phyloP scores from a whole-genome alignment of 2,797 vertebrate species.

The Paratrypauchen microcephalus region DNA sequence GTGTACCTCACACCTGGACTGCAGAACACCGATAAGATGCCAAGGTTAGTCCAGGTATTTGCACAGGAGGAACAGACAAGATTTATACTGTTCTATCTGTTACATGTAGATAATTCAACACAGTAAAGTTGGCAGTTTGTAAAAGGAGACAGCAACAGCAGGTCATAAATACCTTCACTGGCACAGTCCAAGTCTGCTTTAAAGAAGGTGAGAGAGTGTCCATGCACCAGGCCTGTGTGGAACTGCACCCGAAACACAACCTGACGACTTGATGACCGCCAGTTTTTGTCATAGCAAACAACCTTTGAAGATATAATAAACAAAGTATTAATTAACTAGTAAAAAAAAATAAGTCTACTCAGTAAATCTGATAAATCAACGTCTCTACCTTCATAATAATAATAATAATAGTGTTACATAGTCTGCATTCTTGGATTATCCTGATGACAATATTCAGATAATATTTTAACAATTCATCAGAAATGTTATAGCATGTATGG shows the following conservation, averaged over 20 bases:
- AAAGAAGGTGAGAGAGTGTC: constrained; percentile 75
- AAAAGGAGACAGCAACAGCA: constrained; percentile 4
- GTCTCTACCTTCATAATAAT: too few relatives aligned
- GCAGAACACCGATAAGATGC: constrained; percentile 20
- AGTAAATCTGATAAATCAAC: too few relatives aligned
- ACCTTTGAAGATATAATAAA: constrained; percentile 69
- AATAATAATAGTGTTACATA: too few relatives aligned
- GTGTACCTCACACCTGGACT: constrained; percentile 39
- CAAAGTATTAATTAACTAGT: too few relatives aligned
- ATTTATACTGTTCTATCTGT: constrained; percentile 18
- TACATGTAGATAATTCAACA: constrained; percentile 16
- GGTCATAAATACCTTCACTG: constrained; percentile 74
- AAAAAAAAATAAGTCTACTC: too few relatives aligned
- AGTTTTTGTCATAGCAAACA: constrained; percentile 87
- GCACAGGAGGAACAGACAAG: neutral
- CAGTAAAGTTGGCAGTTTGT: constrained; percentile 15
- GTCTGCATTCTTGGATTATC: too few relatives aligned
- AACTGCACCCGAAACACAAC: constrained; percentile 89
- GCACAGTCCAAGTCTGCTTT: constrained; percentile 89
- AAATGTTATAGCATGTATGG: too few relatives aligned
- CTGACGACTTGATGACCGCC: constrained; percentile 71
- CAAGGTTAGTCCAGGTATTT: constrained; percentile 49
- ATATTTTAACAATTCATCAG: too few relatives aligned
- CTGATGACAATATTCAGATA: too few relatives aligned
- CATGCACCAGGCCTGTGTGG: constrained; percentile 83